phyloP scores from a whole-genome alignment of 2,888 invertebrate genomes.

The Cataglyphis altisquamis region DNA sequence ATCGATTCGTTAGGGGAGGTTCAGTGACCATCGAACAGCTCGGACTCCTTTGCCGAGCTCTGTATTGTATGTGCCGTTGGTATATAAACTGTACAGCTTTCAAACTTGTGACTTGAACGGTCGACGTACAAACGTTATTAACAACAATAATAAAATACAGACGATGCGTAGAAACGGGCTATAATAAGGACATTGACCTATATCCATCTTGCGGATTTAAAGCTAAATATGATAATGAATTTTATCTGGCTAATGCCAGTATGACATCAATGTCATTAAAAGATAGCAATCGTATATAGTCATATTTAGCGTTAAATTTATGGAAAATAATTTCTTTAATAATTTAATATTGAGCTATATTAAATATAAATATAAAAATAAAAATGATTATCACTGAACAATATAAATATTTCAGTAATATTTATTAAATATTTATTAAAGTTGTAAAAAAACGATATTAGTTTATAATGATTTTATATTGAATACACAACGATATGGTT shows the following conservation, averaged over 20 bases:
- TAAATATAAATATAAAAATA: slow-evolving; percentile 7
- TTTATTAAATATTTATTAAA: background rate
- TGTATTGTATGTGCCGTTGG: slow-evolving; percentile 30
- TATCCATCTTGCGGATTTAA: background rate
- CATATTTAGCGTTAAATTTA: background rate
- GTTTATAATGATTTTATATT: background rate
- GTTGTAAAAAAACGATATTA: background rate
- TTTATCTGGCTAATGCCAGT: slow-evolving; percentile 3
- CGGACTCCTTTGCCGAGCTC: slow-evolving; percentile 33
- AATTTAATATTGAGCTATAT: background rate
- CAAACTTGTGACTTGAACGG: slow-evolving; percentile 9
- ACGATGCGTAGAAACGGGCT: background rate
- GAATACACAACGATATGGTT: background rate
- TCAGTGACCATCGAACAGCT: slow-evolving; percentile 71
- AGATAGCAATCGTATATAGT: background rate
- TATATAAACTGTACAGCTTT: slow-evolving; percentile 2
- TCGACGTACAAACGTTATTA: slow-evolving; percentile 21
- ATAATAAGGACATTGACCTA: slow-evolving; percentile 37
- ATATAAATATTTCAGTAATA: background rate
- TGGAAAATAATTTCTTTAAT: background rate
- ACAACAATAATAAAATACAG: background rate
- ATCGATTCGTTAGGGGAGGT: slow-evolving; percentile 73
- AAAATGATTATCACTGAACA: background rate
- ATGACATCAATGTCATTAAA: slow-evolving; percentile 17
- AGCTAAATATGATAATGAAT: slow-evolving; percentile 15